Evolutionary conservation across 2,888 invertebrate genomes (phyloP).

Genomic region (Drosophila niveifrons): DNA sequence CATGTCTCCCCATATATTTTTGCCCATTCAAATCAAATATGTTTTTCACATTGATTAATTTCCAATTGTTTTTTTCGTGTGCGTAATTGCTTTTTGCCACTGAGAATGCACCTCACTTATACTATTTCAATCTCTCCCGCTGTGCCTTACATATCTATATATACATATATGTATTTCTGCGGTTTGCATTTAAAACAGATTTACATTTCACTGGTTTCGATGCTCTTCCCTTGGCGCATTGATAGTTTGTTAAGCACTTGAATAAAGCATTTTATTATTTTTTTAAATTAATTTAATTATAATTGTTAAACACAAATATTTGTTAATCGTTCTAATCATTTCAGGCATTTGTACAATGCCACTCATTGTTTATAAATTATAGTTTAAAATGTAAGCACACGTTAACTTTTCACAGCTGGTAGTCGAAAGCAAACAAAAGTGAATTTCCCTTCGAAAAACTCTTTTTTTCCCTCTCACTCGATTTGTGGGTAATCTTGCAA

Average conservation of each 20-base stretch:
- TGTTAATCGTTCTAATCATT: neutral
- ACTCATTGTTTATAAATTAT: neutral
- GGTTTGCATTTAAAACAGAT: slow-evolving; percentile 3
- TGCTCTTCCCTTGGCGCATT: neutral
- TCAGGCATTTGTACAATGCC: neutral
- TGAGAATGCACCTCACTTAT: neutral
- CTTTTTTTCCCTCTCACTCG: neutral
- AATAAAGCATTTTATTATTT: no score
- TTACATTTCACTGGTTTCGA: neutral
- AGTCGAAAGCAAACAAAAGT: neutral
- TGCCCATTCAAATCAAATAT: slow-evolving; percentile 26
- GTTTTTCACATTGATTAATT: slow-evolving; percentile 23
- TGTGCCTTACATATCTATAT: no score
- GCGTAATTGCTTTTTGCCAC: slow-evolving; percentile 18
- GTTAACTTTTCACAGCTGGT: neutral
- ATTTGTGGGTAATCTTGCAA: neutral
- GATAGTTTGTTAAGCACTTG: neutral
- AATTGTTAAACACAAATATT: slow-evolving; percentile 1
- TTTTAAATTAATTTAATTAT: no score
- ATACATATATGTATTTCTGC: slow-evolving; percentile 3
- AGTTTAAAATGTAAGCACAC: neutral
- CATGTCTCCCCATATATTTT: neutral
- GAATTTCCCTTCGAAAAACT: neutral
- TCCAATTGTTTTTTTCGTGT: slow-evolving; percentile 24
- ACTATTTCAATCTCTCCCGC: neutral